Conservation (phyloP, 2,113 vertebrate species). For the Sakesphorus luctuosus region DNA sequence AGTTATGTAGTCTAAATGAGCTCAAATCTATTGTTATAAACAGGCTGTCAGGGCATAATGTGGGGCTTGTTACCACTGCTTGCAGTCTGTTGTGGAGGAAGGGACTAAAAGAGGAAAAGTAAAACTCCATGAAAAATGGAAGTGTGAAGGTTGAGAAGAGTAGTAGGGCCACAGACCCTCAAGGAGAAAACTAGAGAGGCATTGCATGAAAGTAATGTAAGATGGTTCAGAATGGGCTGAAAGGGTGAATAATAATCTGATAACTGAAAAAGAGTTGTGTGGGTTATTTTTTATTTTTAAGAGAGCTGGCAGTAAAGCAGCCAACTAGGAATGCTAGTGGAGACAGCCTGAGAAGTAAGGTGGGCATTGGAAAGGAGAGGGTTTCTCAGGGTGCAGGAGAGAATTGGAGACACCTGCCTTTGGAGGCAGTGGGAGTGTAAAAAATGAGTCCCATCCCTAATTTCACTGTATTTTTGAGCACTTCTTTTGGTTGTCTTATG, state of each 20-base stretch:
- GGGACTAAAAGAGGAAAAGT: neutral
- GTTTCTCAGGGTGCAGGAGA: neutral
- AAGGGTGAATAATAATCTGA: neutral
- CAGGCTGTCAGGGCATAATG: neutral
- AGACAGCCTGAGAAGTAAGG: neutral
- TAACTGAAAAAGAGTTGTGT: neutral
- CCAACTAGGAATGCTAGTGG: neutral
- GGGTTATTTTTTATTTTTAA: neutral
- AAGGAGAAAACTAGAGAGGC: neutral
- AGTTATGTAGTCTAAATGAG: neutral
- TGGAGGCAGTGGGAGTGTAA: neutral
- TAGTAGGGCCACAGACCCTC: neutral
- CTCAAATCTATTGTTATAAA: neutral
- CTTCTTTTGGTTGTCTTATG: neutral
- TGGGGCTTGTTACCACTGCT: neutral
- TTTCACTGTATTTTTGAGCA: neutral
- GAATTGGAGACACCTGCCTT: neutral
- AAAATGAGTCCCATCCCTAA: neutral
- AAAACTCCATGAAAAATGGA: neutral
- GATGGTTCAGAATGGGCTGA: neutral
- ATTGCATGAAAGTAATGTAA: neutral
- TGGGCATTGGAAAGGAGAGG: neutral
- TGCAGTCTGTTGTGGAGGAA: neutral
- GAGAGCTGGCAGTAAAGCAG: neutral
- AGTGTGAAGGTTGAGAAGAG: neutral